Evolutionary conservation across 2,888 invertebrate species (phyloP), one percentile per base, ranked within the genome.

Genomic region (Ecliptopera silaceata): DNA sequence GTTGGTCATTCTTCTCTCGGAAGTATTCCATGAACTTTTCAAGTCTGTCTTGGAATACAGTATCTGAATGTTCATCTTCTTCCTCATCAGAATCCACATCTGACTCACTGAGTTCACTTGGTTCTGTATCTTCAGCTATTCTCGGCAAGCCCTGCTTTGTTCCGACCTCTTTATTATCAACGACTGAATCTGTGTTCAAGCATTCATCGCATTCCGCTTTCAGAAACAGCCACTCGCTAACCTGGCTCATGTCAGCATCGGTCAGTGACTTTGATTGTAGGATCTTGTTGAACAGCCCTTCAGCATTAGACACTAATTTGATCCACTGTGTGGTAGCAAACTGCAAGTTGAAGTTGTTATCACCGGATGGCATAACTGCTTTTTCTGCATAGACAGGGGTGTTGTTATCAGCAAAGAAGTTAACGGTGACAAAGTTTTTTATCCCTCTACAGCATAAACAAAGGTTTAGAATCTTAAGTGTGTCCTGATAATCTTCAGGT

Each of bases 201-300:
- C 96, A 96, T 75, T 97, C 96, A 80, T 97, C 96, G 82, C 96
- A 97, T 82, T 97, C 97, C 67, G 96, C 96, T 75, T 97, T 97
- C 60, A 96, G 86, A 71, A 95, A 96, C 13, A 97, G 86, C 97
- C 97, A 97, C 67, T 96, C 95, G 74, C 95, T 92, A 5, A 92
- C 88, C 83, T 96, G 96, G 72, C 95, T 95, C 64, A 95, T 93
- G 75, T 96, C 96, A 58, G 93, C 86, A 50, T 95, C 94, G 10
- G 94, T 93, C 52, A 97, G 78, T n/a, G 93, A 92, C 71, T 95
- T 95, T 36, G 93, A 95, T 12, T 93, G 92, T 45, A 96, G 91
- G 39, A 97, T 92, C 80, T 93, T 95, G 82, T 95, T 94, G 82
- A 96, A 96, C n/a, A 97, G 83, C 17, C 95, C 95, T 77, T 97